Conservation (phyloP, 2,888 invertebrate species). For the Ceraclea dissimilis region DNA sequence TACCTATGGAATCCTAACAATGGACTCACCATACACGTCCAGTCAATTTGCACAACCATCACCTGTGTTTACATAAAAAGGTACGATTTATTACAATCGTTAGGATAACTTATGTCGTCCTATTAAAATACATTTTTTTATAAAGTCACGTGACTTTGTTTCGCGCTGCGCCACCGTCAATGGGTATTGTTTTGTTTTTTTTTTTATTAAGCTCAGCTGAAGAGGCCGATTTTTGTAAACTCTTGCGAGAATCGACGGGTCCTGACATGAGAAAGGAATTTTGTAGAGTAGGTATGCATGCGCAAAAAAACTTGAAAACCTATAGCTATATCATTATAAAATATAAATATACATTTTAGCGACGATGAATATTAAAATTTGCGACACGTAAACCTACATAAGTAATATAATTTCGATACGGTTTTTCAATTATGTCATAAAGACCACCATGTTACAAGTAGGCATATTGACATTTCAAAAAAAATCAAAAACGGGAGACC, state of each 20-base stretch:
- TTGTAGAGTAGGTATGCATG: not conserved
- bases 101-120: not conserved
- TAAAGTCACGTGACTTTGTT: not conserved
- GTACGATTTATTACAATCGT: slow-evolving; percentile 2
- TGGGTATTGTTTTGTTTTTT: too few species aligned
- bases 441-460: too few species aligned
- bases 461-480: too few species aligned
- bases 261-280: not conserved
- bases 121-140: not conserved
- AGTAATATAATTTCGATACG: too few species aligned
- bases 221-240: not conserved
- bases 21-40: not conserved
- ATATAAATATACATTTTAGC: too few species aligned
- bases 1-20: not conserved
- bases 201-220: too few species aligned
- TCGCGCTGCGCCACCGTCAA: not conserved
- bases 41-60: slow-evolving; percentile 1
- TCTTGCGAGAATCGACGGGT: not conserved
- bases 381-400: too few species aligned
- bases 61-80: not conserved
- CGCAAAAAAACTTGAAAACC: not conserved
- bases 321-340: too few species aligned
- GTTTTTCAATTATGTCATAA: too few species aligned
- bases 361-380: too few species aligned
- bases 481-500: too few species aligned